Percentiles rank a stretch among this genome's conserved stretches.
Conservation (phyloP, 1,140 invertebrate genomes). For the Sycophaga agraensis region DNA sequence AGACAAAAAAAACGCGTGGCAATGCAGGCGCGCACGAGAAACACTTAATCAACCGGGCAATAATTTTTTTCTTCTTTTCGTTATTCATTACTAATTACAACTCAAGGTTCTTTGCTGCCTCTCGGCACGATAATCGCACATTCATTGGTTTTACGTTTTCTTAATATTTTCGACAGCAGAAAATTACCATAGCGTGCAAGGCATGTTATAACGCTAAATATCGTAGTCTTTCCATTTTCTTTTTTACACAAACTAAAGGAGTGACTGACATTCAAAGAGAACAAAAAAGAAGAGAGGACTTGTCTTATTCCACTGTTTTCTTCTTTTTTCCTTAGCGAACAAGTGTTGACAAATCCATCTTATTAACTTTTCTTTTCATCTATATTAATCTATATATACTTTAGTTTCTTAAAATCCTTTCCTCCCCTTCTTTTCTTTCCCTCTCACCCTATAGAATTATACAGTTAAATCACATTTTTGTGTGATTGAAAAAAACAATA, state of each 20-base stretch:
- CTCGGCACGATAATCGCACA: conserved; percentile 18
- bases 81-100: conserved; percentile 24
- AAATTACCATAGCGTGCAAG: conserved; percentile 25
- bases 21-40: conserved; percentile 38
- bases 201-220: conserved; percentile 25
- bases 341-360: not conserved
- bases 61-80: conserved; percentile 30
- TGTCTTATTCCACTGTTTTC: conserved; percentile 18
- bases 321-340: conserved; percentile 14
- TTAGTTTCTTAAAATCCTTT: conserved; percentile 15
- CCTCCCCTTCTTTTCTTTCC: not conserved
- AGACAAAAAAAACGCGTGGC: conserved; percentile 46
- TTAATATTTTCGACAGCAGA: conserved; percentile 9
- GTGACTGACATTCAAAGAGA: conserved; percentile 19
- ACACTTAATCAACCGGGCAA: conserved; percentile 45
- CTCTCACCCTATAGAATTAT: conserved; percentile 30
- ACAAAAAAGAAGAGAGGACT: conserved; percentile 11
- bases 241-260: conserved; percentile 22
- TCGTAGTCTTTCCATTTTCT: conserved; percentile 3
- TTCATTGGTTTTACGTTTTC: not conserved
- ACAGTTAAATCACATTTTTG: conserved; percentile 30
- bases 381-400: conserved; percentile 19
- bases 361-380: not conserved
- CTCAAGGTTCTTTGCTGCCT: conserved; percentile 17
- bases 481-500: conserved; percentile 38